Percentiles rank a stretch among this genome's conserved stretches.
phyloP scores from a whole-genome alignment of 1,140 invertebrate species.

The Nomia melanderi region DNA sequence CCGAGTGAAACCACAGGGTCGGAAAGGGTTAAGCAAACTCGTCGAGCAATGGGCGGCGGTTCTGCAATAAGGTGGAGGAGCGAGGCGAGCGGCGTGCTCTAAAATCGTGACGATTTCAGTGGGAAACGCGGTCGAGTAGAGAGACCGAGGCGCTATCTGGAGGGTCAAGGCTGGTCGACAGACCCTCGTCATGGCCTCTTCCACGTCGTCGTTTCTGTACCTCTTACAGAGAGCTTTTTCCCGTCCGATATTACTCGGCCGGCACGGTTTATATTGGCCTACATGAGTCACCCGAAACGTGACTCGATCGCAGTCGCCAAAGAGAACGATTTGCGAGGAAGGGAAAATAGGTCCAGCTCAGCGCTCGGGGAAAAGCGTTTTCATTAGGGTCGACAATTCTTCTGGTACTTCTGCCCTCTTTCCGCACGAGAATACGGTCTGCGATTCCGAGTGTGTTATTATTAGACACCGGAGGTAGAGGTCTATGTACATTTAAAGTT shows the following conservation, averaged over 20 bases:
- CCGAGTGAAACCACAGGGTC: no score
- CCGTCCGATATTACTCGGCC: slow-evolving; percentile 24
- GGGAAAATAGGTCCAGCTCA: background rate
- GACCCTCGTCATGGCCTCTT: slow-evolving; percentile 29
- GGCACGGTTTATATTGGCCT: slow-evolving; percentile 26
- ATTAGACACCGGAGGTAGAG: no score
- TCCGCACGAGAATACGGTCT: no score
- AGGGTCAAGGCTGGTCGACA: slow-evolving; percentile 49
- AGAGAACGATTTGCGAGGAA: background rate
- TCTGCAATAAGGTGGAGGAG: background rate
- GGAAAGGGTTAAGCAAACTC: no score
- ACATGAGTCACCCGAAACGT: slow-evolving; percentile 23
- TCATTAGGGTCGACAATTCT: background rate
- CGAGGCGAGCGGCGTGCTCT: background rate
- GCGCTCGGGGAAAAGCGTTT: background rate
- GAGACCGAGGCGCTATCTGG: slow-evolving; percentile 1
- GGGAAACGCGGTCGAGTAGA: slow-evolving; percentile 50
- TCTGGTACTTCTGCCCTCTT: background rate
- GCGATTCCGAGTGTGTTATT: no score
- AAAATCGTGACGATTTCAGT: slow-evolving; percentile 38
- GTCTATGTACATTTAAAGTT: no score
- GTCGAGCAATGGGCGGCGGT: no score
- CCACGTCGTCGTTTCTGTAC: slow-evolving; percentile 13
- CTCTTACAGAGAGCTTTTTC: slow-evolving; percentile 21
- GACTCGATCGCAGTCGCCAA: background rate